Conservation (phyloP, 2,888 invertebrate species). For the Conistra vaccinii region DNA sequence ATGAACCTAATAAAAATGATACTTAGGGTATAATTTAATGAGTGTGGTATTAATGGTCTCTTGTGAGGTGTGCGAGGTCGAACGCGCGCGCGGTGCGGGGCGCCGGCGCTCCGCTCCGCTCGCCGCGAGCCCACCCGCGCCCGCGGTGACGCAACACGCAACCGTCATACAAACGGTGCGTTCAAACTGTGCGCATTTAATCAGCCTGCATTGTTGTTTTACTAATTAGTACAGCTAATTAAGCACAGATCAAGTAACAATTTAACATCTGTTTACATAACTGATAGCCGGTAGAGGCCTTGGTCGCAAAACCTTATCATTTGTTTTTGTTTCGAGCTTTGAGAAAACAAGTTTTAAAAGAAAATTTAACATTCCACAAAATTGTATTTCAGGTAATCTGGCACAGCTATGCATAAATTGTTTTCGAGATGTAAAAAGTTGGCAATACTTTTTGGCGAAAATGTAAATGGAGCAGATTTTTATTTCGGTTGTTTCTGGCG, state of each 20-base stretch:
- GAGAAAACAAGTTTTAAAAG: conserved; percentile 34
- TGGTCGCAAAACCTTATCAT: conserved; percentile 46
- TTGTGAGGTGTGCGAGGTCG: conserved; percentile 80
- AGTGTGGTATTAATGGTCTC: conserved; percentile 67
- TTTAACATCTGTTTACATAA: conserved; percentile 29
- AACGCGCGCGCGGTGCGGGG: conserved; percentile 48
- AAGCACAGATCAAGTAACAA: conserved; percentile 3
- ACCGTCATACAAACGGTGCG: conserved; percentile 57
- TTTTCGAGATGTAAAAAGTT: conserved; percentile 35
- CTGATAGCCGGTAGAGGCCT: conserved; percentile 40
- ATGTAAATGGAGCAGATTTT: conserved; percentile 43
- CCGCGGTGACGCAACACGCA: conserved; percentile 76
- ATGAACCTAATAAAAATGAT: conserved; percentile 44
- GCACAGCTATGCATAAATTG: conserved; percentile 33
- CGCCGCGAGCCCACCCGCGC: conserved; percentile 52
- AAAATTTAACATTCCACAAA: conserved; percentile 32
- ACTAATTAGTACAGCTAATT: conserved; percentile 27
- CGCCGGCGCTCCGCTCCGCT: conserved; percentile 56
- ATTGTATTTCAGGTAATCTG: conserved; percentile 46
- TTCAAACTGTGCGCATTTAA: conserved; percentile 28
- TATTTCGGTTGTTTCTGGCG: conserved; percentile 9
- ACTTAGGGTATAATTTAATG: conserved; percentile 43
- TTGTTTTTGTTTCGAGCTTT: conserved; percentile 32
- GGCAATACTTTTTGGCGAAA: conserved; percentile 36
- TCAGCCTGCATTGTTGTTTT: conserved; percentile 6